Conservation (phyloP, 2,888 invertebrate genomes). For the Pollenia angustigena region DNA sequence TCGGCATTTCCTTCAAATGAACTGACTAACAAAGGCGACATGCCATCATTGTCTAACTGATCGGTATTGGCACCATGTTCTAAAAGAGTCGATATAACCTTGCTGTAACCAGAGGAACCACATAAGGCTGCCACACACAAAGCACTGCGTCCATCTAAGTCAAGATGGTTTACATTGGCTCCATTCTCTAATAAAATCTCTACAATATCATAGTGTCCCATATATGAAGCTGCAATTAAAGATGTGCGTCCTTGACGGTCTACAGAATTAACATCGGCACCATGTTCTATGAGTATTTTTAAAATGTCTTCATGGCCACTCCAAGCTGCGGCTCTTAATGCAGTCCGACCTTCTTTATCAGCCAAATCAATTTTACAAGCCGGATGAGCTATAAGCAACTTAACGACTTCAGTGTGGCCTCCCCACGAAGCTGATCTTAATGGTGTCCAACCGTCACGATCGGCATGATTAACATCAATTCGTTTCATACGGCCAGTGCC, state of each 20-base stretch:
- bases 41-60: constrained; percentile 93
- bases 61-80: constrained; percentile 93
- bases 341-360: constrained; percentile 94
- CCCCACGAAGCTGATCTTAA: constrained; percentile 97
- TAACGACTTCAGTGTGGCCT: constrained; percentile 95
- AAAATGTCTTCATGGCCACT: constrained; percentile 95
- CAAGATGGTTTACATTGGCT: constrained; percentile 93
- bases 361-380: constrained; percentile 93
- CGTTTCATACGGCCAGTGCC: constrained; percentile 84
- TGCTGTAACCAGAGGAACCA: constrained; percentile 90
- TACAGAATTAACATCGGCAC: constrained; percentile 91
- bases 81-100: constrained; percentile 89
- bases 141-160: constrained; percentile 94
- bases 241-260: constrained; percentile 97
- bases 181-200: constrained; percentile 92
- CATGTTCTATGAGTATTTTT: constrained; percentile 89
- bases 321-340: constrained; percentile 96
- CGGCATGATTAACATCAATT: constrained; percentile 90
- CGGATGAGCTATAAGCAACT: constrained; percentile 90
- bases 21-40: constrained; percentile 94
- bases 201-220: constrained; percentile 97
- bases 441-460: constrained; percentile 95
- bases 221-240: constrained; percentile 96
- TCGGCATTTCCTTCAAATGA: constrained; percentile 97
- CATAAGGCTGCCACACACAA: constrained; percentile 94